Percentiles rank a stretch among this genome's conserved stretches.
Evolutionary conservation across 2,113 vertebrate genomes (phyloP).

Genomic region (Riparia riparia): DNA sequence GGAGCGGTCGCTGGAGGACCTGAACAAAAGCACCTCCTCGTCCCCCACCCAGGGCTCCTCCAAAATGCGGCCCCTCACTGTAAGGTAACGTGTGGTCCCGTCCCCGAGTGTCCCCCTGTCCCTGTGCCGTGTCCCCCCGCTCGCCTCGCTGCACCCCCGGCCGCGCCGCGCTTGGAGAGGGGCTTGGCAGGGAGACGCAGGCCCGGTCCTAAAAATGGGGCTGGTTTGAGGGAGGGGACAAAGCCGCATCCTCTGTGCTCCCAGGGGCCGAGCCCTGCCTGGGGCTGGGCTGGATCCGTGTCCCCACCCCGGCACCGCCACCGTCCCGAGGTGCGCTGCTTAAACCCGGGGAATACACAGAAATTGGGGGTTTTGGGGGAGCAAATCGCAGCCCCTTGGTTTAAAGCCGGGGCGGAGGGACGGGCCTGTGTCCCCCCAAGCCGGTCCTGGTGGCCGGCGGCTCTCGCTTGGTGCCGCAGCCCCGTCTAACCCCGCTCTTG

Average conservation of each 20-base stretch:
- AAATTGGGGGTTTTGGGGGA: background rate
- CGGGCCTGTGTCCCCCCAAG: background rate
- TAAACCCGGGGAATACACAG: background rate
- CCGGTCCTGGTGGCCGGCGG: background rate
- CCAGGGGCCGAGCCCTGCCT: background rate
- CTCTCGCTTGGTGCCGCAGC: conserved; percentile 11
- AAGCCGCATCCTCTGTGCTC: background rate
- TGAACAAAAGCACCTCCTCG: conserved; percentile 76
- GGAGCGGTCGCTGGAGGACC: conserved; percentile 85
- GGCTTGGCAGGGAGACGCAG: background rate
- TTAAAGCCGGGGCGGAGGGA: background rate
- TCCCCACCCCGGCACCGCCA: accelerated
- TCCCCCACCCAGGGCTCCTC: conserved; percentile 73
- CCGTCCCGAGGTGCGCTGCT: background rate
- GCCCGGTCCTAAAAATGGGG: background rate
- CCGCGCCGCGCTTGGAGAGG: background rate
- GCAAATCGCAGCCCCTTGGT: background rate
- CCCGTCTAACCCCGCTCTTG: conserved; percentile 64
- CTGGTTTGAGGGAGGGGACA: background rate
- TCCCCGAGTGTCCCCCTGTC: background rate
- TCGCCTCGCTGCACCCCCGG: background rate
- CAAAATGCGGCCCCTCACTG: conserved; percentile 79
- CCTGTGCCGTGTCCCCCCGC: background rate
- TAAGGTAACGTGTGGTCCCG: conserved; percentile 76
- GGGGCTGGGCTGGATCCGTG: background rate